Evolutionary conservation across 2,888 invertebrate species (phyloP), one percentile per base, ranked within the genome.

Genomic region (Cryptophagus acutangulus): DNA sequence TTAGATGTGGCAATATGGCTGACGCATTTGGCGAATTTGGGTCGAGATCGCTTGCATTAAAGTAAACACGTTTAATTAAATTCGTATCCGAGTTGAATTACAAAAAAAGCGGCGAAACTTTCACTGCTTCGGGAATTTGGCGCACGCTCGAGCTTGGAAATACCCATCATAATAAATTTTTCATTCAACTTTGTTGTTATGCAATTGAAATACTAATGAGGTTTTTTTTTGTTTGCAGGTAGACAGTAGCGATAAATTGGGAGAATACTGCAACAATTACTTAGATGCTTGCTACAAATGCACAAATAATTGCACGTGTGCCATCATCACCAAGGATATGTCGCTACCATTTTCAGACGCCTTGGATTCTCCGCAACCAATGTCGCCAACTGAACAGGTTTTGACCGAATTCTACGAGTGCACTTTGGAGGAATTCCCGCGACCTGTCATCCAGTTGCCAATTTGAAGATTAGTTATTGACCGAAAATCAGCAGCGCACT

Each of bases 391-490:
- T 0, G 84, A 84, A 58, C 77, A 75, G 57, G 72, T 74, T 35
- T 58, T 84, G 51, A 75, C 82, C 16, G 79, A 82, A 49, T 78
- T 79, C 61, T 84, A 83, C 57, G 82, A 83, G 58, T 73, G 74
- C 45, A 78, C 76, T 43, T 76, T 81, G 74, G 79, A 78, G 47
- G 74, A 75, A 54, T 73, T 75, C 20, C 76, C 79, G 48, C 71
- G 76, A 50, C 82, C 82, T 43, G 75, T 83, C 40, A 74, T 84
- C 47, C 77, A 80, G 63, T 65, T 84, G 35, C 84, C 84, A 40
- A 59, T 55, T 36, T 63, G 63, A 63, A 54, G 3, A 26, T n/a
- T n/a, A n/a, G n/a, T n/a, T n/a, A n/a, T n/a, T n/a, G n/a, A n/a
- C n/a, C n/a, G n/a, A n/a, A n/a, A n/a, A n/a, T n/a, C n/a, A n/a